phyloP scores from a whole-genome alignment of 2,888 invertebrate genomes.

The Mycalesis mineus region DNA sequence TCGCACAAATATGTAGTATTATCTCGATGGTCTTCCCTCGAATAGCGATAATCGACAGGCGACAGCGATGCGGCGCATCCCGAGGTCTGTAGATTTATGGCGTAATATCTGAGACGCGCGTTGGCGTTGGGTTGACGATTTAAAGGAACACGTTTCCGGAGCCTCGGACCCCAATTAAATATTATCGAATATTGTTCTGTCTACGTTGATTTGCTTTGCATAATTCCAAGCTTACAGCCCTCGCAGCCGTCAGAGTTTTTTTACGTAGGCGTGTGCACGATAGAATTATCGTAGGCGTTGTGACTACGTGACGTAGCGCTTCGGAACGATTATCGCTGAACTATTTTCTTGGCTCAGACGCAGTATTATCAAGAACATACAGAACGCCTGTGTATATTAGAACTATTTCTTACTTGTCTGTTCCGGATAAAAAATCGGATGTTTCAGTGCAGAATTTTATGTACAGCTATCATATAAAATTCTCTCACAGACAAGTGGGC shows the following conservation, averaged over 20 bases:
- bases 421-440: too few relatives aligned
- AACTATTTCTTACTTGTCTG: too few relatives aligned
- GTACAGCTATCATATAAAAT: too few relatives aligned
- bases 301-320: too few relatives aligned
- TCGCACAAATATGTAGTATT: background rate
- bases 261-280: too few relatives aligned
- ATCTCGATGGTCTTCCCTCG: background rate
- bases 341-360: too few relatives aligned
- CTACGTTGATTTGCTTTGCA: background rate
- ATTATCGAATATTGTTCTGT: background rate
- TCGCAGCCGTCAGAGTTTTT: background rate
- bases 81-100: constrained; percentile 56
- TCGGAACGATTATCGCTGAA: too few relatives aligned
- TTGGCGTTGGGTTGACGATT: constrained; percentile 26
- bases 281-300: too few relatives aligned
- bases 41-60: constrained; percentile 61
- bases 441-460: too few relatives aligned
- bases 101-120: constrained; percentile 45
- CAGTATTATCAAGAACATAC: too few relatives aligned
- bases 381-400: too few relatives aligned
- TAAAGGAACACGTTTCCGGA: constrained; percentile 12
- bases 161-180: constrained; percentile 34
- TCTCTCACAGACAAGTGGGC: too few relatives aligned
- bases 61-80: constrained; percentile 49
- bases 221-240: background rate